phyloP scores from a whole-genome alignment of 2,797 vertebrate genomes.

The Rhinatrema bivittatum region DNA sequence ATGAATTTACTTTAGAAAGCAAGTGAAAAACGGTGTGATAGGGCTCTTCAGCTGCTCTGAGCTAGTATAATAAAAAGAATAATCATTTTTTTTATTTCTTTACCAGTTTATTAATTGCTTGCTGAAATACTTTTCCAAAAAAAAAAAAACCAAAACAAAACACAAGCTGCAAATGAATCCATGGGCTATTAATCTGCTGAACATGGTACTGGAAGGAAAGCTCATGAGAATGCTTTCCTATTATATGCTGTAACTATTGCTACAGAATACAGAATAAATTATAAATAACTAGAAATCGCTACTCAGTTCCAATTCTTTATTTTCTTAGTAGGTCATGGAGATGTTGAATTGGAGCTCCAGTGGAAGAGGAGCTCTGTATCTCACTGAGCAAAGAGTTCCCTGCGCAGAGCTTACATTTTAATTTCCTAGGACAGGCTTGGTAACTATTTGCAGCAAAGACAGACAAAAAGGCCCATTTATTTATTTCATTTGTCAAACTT shows the following conservation, averaged over 20 bases:
- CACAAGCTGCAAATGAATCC: conserved; percentile 51
- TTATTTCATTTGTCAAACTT: too few species aligned
- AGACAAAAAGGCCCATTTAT: too few species aligned
- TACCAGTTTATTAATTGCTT: conserved; percentile 46
- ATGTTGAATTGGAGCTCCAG: too few species aligned
- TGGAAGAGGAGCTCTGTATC: too few species aligned
- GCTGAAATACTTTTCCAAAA: conserved; percentile 47
- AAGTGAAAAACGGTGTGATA: conserved; percentile 41
- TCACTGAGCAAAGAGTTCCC: too few species aligned
- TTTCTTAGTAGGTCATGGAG: too few species aligned
- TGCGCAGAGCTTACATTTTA: too few species aligned
- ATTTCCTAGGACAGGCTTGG: too few species aligned
- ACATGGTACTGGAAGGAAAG: conserved; percentile 48
- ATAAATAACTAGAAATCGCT: too few species aligned
- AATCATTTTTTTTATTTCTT: conserved; percentile 46
- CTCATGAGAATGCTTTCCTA: conserved; percentile 46
- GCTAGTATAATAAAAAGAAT: conserved; percentile 40
- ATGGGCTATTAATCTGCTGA: conserved; percentile 54
- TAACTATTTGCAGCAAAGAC: too few species aligned
- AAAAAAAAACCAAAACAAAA: too few species aligned
- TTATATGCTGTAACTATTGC: conserved; percentile 53
- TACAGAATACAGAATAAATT: conserved; percentile 48
- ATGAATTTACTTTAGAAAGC: conserved; percentile 26
- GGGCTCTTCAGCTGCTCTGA: conserved; percentile 37
- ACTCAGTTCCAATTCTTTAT: too few species aligned